Evolutionary conservation across 92 coral and sea anemone species (phyloP), one percentile per base, ranked within the genome.

Genomic region (Diadumene lineata): DNA sequence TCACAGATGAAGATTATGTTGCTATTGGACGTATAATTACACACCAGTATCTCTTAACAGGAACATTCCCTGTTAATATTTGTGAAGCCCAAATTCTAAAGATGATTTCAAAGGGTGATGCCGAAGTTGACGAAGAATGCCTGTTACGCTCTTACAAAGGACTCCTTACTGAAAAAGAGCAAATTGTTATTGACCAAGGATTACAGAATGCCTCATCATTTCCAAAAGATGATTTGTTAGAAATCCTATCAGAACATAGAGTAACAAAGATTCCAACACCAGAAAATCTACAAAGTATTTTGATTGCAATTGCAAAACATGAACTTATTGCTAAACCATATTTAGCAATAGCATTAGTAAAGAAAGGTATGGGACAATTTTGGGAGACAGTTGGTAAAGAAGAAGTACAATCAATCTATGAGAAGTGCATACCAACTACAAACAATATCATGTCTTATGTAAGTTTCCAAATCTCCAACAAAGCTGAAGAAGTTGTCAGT

Each of bases 1-100:
- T 86, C 19, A 57, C 75, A 31, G 69, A 69, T 33, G 71, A 48
- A 31, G 79, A 81, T 46, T 86, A 81, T 57, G 43, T 27, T 31
- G 86, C 90, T 18, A 11, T 86, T 48, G 86, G 90, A 13, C 73
- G 83, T 60, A 81, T 81, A 0, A 69, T 86, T 13, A 86, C 72
- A 0, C 90, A 81, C 56, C 86, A 81, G 61, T 79, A 64, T 43
- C 17, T 86, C 1, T 74, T 21, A 33, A 81, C 86, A 15, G 91
- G 86, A 19, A 81, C 91, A 13, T 77, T 81, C 33, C 86, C 91
- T 51, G 63, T 86, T 6, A 60, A 66, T 18, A 56, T 86, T 28
- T 66, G 79, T 70, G 81, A 76, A 75, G 70, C 71, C 27, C 81
- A 75, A 57, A 66, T 76, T 13, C 43, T 58, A 7, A 73, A 81